Conservation (phyloP, 2,888 invertebrate genomes). For the Suillia variegata region DNA sequence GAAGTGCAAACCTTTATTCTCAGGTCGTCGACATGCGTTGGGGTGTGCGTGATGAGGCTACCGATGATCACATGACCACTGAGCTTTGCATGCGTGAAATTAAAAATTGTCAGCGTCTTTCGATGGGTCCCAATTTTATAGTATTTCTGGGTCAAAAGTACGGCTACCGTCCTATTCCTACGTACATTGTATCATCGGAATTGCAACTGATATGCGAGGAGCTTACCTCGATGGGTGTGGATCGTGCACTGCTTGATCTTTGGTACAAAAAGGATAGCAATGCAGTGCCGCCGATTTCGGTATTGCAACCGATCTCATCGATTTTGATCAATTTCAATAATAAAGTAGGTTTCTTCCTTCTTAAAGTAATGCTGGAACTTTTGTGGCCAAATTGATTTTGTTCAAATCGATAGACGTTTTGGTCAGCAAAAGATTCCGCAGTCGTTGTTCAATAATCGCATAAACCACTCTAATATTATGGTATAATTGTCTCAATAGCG, state of each 20-base stretch:
- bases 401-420: too few species aligned
- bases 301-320: constrained; percentile 95
- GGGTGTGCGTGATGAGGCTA: constrained; percentile 98
- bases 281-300: constrained; percentile 92
- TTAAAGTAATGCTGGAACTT: too few species aligned
- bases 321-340: constrained; percentile 97
- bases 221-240: constrained; percentile 79
- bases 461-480: background rate
- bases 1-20: too few species aligned
- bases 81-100: constrained; percentile 98
- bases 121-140: constrained; percentile 98
- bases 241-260: constrained; percentile 81
- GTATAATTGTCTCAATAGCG: constrained; percentile 64
- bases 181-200: constrained; percentile 90
- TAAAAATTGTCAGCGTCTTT: constrained; percentile 93
- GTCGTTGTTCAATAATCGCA: too few species aligned
- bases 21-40: constrained; percentile 98
- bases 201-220: constrained; percentile 85
- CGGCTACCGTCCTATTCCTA: constrained; percentile 96
- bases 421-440: too few species aligned
- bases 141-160: constrained; percentile 98
- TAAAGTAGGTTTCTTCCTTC: constrained; percentile 72
- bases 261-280: constrained; percentile 98
- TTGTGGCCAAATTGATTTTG: background rate
- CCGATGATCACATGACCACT: constrained; percentile 99